Evolutionary conservation across 2,888 invertebrate species (phyloP), one percentile per base, ranked within the genome.

Genomic region (Aproaerema taeniolella): DNA sequence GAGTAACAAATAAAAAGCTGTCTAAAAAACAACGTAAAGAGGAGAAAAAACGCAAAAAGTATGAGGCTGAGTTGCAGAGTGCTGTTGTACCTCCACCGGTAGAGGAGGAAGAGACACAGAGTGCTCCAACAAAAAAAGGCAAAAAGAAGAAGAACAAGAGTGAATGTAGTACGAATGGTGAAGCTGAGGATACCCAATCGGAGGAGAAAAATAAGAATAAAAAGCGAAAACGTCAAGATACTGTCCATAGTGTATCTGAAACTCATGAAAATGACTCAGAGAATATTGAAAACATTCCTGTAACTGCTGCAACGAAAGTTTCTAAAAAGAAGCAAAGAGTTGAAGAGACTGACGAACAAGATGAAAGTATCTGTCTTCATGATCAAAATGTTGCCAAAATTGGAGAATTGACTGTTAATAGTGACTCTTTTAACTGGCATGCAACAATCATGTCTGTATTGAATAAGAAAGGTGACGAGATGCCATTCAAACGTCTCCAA

Each of bases 401-500:
- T 46, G 83, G 70, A 26, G 74, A 74, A 52, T 49, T 64, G 46
- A 49, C 54, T 47, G 50, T 47, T 28, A 68, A 56, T 35, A 55
- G 49, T 40, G 81, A 76, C 0, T 81, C 77, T 49, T 89, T 89
- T 41, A 71, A 87, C 43, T 88, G 88, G 88, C 82, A 85, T 52
- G 74, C 70, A 5, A 76, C 81, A 2, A 88, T 89, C 10, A 52
- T 83, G 41, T 75, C 86, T 2, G 75, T 89, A 32, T 64, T 91
- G 39, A 60, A 83, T 44, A 79, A 85, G 34, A 83, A 83, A 55
- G 89, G 88, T 3, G 90, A 91, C 49, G 91, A 92, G 56, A 81
- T 95, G 30, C 88, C 91, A 0, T 65, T 93, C 40, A 93, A 92
- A 58, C 92, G 93, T 55, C 74, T 96, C 11, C 90, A 91, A 54